These are phyloP conservation scores for Jordanella pulchra DNA, from an alignment of 2,797 vertebrate genomes.

Conservation along the genomic window DNA sequence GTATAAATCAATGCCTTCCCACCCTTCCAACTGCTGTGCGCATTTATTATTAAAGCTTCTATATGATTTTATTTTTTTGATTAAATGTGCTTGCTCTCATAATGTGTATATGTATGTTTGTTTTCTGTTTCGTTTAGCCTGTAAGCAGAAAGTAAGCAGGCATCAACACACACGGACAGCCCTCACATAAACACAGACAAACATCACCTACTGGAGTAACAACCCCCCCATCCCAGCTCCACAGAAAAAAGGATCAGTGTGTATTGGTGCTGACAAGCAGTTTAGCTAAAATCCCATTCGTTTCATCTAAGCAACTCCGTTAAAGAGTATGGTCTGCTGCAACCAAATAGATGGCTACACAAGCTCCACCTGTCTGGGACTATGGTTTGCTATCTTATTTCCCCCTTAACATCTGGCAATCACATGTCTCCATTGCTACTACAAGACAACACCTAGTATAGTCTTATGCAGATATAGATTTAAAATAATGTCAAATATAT, in stretches of 20 bases:
- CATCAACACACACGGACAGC: slow-evolving; percentile 39
- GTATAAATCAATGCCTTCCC: slow-evolving; percentile 82
- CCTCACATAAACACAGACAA: slow-evolving; percentile 28
- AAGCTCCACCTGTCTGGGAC: slow-evolving; percentile 58
- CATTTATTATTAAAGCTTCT: slow-evolving; percentile 82
- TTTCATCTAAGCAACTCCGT: slow-evolving; percentile 67
- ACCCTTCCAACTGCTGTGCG: slow-evolving; percentile 79
- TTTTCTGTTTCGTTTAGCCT: slow-evolving; percentile 42
- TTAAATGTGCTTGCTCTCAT: slow-evolving; percentile 45
- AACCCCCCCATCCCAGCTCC: slow-evolving; percentile 47
- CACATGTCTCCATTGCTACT: slow-evolving; percentile 45
- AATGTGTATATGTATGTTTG: slow-evolving; percentile 54
- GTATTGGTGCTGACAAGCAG: slow-evolving; percentile 79
- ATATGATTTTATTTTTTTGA: slow-evolving; percentile 73
- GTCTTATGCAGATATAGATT: slow-evolving; percentile 61
- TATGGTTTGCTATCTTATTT: slow-evolving; percentile 28
- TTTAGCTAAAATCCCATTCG: slow-evolving; percentile 81
- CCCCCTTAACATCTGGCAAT: slow-evolving; percentile 50
- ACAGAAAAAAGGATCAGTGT: slow-evolving; percentile 78
- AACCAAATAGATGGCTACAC: slow-evolving; percentile 50
- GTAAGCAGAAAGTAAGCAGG: slow-evolving; percentile 56
- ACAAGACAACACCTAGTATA: slow-evolving; percentile 21
- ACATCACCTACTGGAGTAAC: slow-evolving; percentile 44
- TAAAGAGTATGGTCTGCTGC: slow-evolving; percentile 67
- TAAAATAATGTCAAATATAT: slow-evolving; percentile 47